phyloP scores from a whole-genome alignment of 2,888 invertebrate species.

The Pegoplata infirma region DNA sequence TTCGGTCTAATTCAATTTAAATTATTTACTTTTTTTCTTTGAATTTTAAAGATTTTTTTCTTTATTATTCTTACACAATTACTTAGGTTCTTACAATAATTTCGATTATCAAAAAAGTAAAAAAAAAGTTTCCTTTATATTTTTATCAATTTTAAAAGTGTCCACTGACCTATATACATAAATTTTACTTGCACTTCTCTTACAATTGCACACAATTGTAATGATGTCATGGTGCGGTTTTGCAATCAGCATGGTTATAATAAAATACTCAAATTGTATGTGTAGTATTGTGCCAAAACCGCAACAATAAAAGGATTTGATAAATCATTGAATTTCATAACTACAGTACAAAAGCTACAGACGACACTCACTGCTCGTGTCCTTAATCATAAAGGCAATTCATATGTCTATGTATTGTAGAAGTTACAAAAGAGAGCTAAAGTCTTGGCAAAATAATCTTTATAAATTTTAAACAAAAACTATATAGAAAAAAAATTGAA shows the following conservation, averaged over 20 bases:
- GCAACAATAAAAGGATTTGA: constrained; percentile 53
- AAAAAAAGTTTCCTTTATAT: not conserved
- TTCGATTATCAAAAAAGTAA: no score
- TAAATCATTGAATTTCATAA: constrained; percentile 52
- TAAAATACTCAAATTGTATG: constrained; percentile 48
- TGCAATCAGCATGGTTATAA: constrained; percentile 52
- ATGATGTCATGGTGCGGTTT: constrained; percentile 54
- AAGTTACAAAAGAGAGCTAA: not conserved
- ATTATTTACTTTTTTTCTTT: no score
- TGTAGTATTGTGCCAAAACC: constrained; percentile 44
- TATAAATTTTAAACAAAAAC: constrained; percentile 5
- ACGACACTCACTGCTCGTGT: not conserved
- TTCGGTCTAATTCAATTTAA: no score
- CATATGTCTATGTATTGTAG: not conserved
- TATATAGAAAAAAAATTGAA: not conserved
- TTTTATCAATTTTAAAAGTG: constrained; percentile 21
- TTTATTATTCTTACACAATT: no score
- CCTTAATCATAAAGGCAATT: not conserved
- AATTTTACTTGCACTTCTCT: constrained; percentile 21
- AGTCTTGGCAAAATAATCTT: constrained; percentile 30
- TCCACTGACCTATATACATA: constrained; percentile 51
- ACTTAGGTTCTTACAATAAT: no score
- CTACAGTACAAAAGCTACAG: not conserved
- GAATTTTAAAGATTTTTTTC: no score
- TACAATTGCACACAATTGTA: constrained; percentile 4